phyloP scores from a whole-genome alignment of 2,888 invertebrate species.

The Aromia moschata region DNA sequence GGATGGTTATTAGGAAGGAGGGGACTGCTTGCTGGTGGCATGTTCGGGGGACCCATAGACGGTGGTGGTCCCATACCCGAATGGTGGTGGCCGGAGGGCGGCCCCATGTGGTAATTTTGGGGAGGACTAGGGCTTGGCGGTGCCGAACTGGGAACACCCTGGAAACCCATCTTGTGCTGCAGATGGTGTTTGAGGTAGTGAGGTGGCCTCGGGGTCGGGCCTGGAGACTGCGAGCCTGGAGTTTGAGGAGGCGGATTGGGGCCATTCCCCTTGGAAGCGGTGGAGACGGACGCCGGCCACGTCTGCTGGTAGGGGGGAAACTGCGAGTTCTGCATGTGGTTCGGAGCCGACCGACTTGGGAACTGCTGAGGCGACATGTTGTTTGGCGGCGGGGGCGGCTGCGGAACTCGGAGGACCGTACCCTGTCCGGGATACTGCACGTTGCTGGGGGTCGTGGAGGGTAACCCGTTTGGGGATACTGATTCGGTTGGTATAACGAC shows the following conservation, averaged over 20 bases:
- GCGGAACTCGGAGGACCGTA: slow-evolving; percentile 67
- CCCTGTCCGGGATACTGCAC: slow-evolving; percentile 60
- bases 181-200: slow-evolving; percentile 77
- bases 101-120: slow-evolving; percentile 67
- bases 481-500: slow-evolving; percentile 68
- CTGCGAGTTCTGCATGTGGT: slow-evolving; percentile 66
- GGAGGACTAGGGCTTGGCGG: slow-evolving; percentile 71
- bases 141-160: slow-evolving; percentile 65
- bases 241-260: slow-evolving; percentile 54
- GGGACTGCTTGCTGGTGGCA: slow-evolving; percentile 67
- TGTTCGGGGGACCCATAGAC: slow-evolving; percentile 71
- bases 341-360: slow-evolving; percentile 66
- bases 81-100: slow-evolving; percentile 66
- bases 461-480: slow-evolving; percentile 65
- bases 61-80: slow-evolving; percentile 70
- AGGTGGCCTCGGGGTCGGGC: slow-evolving; percentile 66
- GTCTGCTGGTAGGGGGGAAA: slow-evolving; percentile 60
- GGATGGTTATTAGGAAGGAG: slow-evolving; percentile 60
- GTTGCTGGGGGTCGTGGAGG: slow-evolving; percentile 61
- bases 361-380: slow-evolving; percentile 65
- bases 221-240: slow-evolving; percentile 65
- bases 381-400: slow-evolving; percentile 58
- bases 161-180: slow-evolving; percentile 76
- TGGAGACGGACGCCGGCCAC: slow-evolving; percentile 52
- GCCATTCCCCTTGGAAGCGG: slow-evolving; percentile 52